Evolutionary conservation across 2,113 vertebrate genomes (phyloP).

Genomic region (Silurus meridionalis): DNA sequence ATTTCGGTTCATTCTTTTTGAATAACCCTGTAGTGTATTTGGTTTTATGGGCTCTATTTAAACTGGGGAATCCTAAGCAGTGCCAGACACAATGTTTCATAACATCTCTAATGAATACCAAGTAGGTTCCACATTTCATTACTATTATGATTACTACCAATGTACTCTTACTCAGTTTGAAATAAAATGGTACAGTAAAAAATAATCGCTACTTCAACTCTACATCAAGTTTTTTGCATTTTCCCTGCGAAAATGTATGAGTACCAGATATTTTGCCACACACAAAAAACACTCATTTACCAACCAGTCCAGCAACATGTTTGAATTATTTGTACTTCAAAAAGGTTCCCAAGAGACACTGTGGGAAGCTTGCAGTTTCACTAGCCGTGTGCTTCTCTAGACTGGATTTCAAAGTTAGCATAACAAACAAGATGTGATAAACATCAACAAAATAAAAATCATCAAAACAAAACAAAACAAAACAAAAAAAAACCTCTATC

Average conservation of each 20-base stretch:
- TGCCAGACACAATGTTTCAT: background rate
- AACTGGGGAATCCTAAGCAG: background rate
- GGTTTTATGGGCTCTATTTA: background rate
- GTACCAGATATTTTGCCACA: background rate
- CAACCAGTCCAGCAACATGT: conserved; percentile 60
- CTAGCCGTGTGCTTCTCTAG: conserved; percentile 11
- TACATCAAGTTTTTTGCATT: background rate
- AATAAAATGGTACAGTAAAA: background rate
- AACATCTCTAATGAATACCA: background rate
- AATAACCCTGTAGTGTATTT: too few relatives aligned
- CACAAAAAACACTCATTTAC: background rate
- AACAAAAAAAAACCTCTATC: background rate
- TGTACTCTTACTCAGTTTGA: background rate
- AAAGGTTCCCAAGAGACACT: conserved; percentile 45
- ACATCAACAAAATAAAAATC: background rate
- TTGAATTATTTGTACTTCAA: conserved; percentile 47
- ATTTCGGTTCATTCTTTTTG: too few relatives aligned
- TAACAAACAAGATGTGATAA: conserved; percentile 16
- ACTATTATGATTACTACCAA: too few relatives aligned
- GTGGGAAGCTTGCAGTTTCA: background rate
- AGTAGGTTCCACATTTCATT: too few relatives aligned
- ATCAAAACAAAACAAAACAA: background rate
- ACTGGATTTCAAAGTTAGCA: conserved; percentile 13
- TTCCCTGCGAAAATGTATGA: too few relatives aligned
- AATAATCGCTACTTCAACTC: background rate